phyloP scores from a whole-genome alignment of 1,140 invertebrate species.

The Dendroctonus valens region DNA sequence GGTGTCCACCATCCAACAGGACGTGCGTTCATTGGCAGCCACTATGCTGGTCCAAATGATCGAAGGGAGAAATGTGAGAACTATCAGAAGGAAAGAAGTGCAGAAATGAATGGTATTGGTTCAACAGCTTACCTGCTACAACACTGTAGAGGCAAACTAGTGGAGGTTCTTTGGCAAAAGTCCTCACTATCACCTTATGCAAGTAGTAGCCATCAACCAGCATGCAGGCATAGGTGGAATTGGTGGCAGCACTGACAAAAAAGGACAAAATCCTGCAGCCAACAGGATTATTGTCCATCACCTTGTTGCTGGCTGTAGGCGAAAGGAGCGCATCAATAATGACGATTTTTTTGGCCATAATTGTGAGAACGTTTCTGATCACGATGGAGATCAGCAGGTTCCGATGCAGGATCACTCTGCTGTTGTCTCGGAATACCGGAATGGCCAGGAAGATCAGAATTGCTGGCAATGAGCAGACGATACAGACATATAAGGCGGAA shows the following conservation, averaged over 20 bases:
- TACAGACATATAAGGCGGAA: conserved; percentile 51
- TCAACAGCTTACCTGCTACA: conserved; percentile 34
- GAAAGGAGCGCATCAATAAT: conserved; percentile 54
- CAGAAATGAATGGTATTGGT: not conserved
- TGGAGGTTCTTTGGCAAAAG: conserved; percentile 54
- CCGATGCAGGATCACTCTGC: conserved; percentile 55
- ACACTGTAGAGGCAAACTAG: conserved; percentile 50
- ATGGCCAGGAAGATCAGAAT: conserved; percentile 56
- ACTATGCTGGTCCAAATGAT: conserved; percentile 54
- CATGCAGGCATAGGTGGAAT: conserved; percentile 60
- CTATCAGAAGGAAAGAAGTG: conserved; percentile 46
- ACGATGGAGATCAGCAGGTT: conserved; percentile 58
- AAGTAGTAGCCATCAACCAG: conserved; percentile 60
- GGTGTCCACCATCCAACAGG: conserved; percentile 58
- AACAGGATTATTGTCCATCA: conserved; percentile 52
- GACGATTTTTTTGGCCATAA: conserved; percentile 54
- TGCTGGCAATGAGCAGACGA: conserved; percentile 55
- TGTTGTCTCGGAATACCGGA: conserved; percentile 51
- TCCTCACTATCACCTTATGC: conserved; percentile 58
- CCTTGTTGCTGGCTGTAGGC: conserved; percentile 45
- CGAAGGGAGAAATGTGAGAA: conserved; percentile 52
- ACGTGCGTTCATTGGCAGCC: conserved; percentile 49
- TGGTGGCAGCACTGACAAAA: conserved; percentile 53
- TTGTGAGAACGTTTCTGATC: conserved; percentile 55
- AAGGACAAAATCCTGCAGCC: conserved; percentile 55